Conservation (phyloP, 1,140 invertebrate species). For the Marisa cornuarietis region DNA sequence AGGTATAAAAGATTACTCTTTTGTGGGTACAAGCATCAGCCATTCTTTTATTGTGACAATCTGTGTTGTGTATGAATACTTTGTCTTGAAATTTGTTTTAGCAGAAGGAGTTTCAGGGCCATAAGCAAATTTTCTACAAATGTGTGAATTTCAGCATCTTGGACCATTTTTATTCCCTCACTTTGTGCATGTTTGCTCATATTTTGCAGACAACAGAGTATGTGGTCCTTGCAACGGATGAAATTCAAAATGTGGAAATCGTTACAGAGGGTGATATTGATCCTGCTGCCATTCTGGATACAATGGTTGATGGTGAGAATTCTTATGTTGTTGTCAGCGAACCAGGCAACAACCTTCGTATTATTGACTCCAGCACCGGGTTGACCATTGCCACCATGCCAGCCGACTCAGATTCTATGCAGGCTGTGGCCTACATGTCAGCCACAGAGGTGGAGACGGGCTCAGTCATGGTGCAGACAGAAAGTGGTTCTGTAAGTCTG, state of each 20-base stretch:
- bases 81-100: too few species aligned
- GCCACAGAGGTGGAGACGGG: slow-evolving; percentile 29
- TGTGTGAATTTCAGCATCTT: too few species aligned
- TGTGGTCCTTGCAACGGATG: slow-evolving; percentile 42
- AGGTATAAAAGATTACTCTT: too few species aligned
- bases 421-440: slow-evolving; percentile 16
- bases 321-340: slow-evolving; percentile 43
- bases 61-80: too few species aligned
- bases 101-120: too few species aligned
- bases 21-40: too few species aligned
- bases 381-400: slow-evolving; percentile 42
- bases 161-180: too few species aligned
- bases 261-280: slow-evolving; percentile 43
- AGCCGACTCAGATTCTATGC: slow-evolving; percentile 17
- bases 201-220: slow-evolving; percentile 44
- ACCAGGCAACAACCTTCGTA: slow-evolving; percentile 35
- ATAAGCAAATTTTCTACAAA: too few species aligned
- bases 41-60: too few species aligned
- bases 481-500: too few species aligned
- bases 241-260: slow-evolving; percentile 52
- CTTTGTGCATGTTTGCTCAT: slow-evolving; percentile 19
- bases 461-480: too few species aligned
- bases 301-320: slow-evolving; percentile 32
- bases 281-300: slow-evolving; percentile 36
- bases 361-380: slow-evolving; percentile 46